Evolutionary conservation across 2,888 invertebrate species (phyloP).

Genomic region (Pristionchus japonicus): DNA sequence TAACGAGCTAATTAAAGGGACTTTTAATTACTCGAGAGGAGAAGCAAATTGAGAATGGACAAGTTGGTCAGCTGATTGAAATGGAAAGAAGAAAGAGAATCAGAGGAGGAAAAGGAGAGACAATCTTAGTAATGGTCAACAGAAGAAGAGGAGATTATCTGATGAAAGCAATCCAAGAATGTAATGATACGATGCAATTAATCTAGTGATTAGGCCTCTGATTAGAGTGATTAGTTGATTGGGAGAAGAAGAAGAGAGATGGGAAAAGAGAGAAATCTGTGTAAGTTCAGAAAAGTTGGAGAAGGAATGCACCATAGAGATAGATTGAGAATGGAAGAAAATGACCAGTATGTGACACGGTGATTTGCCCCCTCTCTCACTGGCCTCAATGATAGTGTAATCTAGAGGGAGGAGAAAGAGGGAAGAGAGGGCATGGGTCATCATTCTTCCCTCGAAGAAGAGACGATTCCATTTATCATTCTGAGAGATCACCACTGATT

Average conservation of each 20-base stretch:
- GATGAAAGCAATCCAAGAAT: not conserved
- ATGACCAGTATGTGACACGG: not conserved
- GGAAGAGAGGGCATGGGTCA: not conserved
- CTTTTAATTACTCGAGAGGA: not conserved
- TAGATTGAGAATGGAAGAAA: not conserved
- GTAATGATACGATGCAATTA: not conserved
- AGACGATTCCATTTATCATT: not conserved
- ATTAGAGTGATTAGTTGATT: not conserved
- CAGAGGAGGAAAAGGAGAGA: not conserved
- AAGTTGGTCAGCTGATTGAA: not conserved
- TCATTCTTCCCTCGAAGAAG: constrained; percentile 22
- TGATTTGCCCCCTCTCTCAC: not conserved
- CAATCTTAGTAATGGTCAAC: not conserved
- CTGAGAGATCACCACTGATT: not conserved
- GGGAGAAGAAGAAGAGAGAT: not conserved
- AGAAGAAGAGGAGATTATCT: not conserved
- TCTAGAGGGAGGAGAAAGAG: not conserved
- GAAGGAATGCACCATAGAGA: not conserved
- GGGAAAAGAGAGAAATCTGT: not conserved
- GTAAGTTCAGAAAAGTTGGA: not conserved
- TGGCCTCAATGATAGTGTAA: constrained; percentile 1
- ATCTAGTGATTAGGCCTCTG: not conserved
- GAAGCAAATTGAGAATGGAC: not conserved
- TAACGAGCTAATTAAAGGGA: not conserved
- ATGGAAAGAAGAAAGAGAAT: not conserved